Percentiles rank a stretch among this genome's conserved stretches.
These are phyloP conservation scores for Muraenolepis orangiensis DNA, from an alignment of 2,797 vertebrate species.

Conservation along the genomic window DNA sequence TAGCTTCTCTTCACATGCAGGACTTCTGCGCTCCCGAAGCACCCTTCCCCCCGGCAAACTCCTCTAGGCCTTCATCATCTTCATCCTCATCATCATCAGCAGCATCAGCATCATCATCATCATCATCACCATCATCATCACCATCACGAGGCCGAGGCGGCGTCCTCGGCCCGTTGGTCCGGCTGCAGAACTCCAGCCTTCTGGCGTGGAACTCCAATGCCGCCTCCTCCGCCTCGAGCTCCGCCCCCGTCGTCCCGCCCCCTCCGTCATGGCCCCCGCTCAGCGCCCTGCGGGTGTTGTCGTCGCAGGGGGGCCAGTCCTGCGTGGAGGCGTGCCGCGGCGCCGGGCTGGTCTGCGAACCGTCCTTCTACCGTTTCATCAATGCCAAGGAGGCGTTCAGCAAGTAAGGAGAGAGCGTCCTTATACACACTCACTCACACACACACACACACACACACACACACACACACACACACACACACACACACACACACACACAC, in stretches of 20 bases:
- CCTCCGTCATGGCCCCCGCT: constrained; percentile 82
- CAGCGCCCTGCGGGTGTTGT: constrained; percentile 78
- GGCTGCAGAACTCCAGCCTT: constrained; percentile 78
- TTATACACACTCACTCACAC: neutral
- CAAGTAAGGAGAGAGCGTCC: constrained; percentile 75
- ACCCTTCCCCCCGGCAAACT: constrained; percentile 64
- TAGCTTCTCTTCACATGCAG: constrained; percentile 44
- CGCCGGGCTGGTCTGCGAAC: constrained; percentile 84
- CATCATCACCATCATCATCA: too few species aligned
- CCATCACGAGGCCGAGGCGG: neutral
- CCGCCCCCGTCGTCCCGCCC: constrained; percentile 51
- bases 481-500: neutral
- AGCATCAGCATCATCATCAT: too few species aligned
- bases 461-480: neutral
- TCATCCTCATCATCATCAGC: too few species aligned
- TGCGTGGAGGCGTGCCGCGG: constrained; percentile 84
- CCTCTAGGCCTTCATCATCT: constrained; percentile 37
- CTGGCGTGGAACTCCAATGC: constrained; percentile 77
- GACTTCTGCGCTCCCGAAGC: constrained; percentile 71
- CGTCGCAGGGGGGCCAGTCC: constrained; percentile 75
- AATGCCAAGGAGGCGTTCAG: constrained; percentile 86
- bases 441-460: neutral
- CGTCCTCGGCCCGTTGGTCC: constrained; percentile 64
- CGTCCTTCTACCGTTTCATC: constrained; percentile 88
- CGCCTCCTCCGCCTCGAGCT: constrained; percentile 23